Evolutionary conservation across 2,113 vertebrate genomes (phyloP).

Genomic region (Archocentrus centrarchus): DNA sequence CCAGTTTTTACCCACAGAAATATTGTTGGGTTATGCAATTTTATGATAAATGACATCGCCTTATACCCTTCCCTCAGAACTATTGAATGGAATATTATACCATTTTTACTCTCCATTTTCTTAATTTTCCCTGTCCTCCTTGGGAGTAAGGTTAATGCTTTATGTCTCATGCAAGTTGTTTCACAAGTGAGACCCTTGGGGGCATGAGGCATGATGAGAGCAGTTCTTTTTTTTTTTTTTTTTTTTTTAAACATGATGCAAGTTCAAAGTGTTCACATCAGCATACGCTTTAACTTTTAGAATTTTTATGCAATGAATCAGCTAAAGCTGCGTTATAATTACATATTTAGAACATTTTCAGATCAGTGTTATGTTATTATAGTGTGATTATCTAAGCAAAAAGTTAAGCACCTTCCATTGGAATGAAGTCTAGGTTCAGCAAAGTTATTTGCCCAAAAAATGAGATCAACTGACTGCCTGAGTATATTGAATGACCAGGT

Average conservation of each 20-base stretch:
- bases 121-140: slow-evolving; percentile 17
- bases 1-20: slow-evolving; percentile 38
- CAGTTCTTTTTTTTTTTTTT: not conserved
- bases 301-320: not conserved
- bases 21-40: slow-evolving; percentile 17
- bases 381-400: too few relatives aligned
- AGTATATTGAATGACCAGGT: too few relatives aligned
- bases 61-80: not conserved
- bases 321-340: not conserved
- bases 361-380: not conserved
- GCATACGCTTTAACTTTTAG: not conserved
- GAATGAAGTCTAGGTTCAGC: not conserved
- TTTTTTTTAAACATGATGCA: not conserved
- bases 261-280: not conserved
- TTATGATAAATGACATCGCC: slow-evolving; percentile 10
- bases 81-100: slow-evolving; percentile 14
- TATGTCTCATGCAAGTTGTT: slow-evolving; percentile 33
- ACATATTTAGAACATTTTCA: not conserved
- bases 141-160: slow-evolving; percentile 36
- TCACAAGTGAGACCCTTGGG: slow-evolving; percentile 23
- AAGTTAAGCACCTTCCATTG: not conserved
- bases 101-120: slow-evolving; percentile 23
- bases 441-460: not conserved
- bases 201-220: not conserved
- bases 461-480: not conserved